Conservation (phyloP, 2,113 vertebrate genomes). For the Coryphaenoides rupestris region DNA sequence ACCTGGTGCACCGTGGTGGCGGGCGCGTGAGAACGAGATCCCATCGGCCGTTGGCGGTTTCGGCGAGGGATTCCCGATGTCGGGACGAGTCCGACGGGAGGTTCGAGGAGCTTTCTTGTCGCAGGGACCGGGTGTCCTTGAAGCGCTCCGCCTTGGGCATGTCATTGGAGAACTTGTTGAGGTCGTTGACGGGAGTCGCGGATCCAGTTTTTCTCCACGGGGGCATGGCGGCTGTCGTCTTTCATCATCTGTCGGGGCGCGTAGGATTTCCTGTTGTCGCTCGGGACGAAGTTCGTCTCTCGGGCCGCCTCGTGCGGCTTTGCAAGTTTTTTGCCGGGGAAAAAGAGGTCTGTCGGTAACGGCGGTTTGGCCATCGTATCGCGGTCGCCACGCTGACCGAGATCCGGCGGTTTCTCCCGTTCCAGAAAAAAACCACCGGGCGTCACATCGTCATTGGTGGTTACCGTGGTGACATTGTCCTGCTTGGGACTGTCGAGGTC, state of each 20-base stretch:
- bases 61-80: slow-evolving; percentile 19
- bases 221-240: slow-evolving; percentile 23
- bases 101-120: slow-evolving; percentile 34
- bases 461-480: not conserved
- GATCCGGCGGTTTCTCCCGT: slow-evolving; percentile 40
- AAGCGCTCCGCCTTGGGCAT: slow-evolving; percentile 48
- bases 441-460: no score
- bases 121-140: slow-evolving; percentile 36
- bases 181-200: slow-evolving; percentile 43
- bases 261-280: no score
- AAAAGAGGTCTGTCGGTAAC: slow-evolving; percentile 52
- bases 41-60: no score
- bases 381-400: no score
- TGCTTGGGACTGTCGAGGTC: no score
- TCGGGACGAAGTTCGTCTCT: no score
- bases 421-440: slow-evolving; percentile 21
- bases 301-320: slow-evolving; percentile 14
- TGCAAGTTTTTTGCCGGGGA: slow-evolving; percentile 54
- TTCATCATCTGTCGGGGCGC: slow-evolving; percentile 15
- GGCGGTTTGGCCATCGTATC: slow-evolving; percentile 39
- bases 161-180: slow-evolving; percentile 45
- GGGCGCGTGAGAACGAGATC: no score
- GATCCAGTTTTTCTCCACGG: slow-evolving; percentile 14
- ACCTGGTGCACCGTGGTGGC: slow-evolving; percentile 29
- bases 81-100: slow-evolving; percentile 29